Evolutionary conservation across 2,888 invertebrate genomes (phyloP).

Genomic region (Phytoseiulus persimilis): DNA sequence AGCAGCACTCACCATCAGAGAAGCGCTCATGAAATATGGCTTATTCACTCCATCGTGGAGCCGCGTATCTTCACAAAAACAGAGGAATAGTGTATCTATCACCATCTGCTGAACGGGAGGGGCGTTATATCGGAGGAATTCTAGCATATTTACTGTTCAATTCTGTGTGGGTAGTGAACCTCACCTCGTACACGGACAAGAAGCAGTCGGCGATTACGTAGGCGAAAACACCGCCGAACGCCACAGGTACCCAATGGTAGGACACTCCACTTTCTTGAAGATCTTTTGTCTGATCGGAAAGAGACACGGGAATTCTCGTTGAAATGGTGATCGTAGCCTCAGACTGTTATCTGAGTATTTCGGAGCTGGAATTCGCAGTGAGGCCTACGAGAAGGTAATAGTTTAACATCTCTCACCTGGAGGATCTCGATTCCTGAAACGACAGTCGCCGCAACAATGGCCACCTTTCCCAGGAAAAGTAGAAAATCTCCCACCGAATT

Average conservation of each 20-base stretch:
- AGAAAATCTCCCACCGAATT: conserved; percentile 88
- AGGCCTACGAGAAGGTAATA: too few relatives aligned
- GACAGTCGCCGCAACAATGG: conserved; percentile 73
- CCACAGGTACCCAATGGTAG: conserved; percentile 75
- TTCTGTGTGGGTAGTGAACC: too few relatives aligned
- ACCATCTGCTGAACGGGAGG: conserved; percentile 66
- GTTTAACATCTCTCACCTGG: too few relatives aligned
- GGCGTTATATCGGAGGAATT: too few relatives aligned
- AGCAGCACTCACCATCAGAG: conserved; percentile 48
- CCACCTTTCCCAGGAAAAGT: conserved; percentile 70
- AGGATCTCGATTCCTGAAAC: conserved; percentile 67
- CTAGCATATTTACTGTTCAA: too few relatives aligned
- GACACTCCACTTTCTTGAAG: conserved; percentile 56
- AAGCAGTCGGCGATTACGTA: conserved; percentile 89
- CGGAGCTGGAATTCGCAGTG: too few relatives aligned
- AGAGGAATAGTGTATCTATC: conserved; percentile 82
- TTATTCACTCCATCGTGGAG: conserved; percentile 59
- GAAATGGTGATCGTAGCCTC: too few relatives aligned
- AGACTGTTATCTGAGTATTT: too few relatives aligned
- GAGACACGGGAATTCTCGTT: too few relatives aligned
- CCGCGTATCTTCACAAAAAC: conserved; percentile 84
- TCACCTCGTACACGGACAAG: conserved; percentile 82
- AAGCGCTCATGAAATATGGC: conserved; percentile 50
- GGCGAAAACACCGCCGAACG: conserved; percentile 67
- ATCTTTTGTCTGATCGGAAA: conserved; percentile 54